These are phyloP conservation scores for Ctenochaetus hawaiiensis DNA, from an alignment of 2,797 vertebrate genomes.

Conservation along the genomic window DNA sequence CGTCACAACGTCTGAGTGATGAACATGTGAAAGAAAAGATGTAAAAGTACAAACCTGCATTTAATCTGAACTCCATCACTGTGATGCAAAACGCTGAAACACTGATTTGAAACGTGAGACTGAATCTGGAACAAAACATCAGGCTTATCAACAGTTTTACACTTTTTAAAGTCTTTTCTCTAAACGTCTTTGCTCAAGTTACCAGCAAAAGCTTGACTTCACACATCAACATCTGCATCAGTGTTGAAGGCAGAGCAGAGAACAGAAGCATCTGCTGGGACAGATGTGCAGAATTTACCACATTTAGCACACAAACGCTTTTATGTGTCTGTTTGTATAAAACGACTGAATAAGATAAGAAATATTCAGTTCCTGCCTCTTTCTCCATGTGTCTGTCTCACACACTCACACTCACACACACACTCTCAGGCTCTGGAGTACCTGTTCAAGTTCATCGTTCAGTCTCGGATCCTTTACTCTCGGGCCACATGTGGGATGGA, in stretches of 20 bases:
- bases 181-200: too few relatives aligned
- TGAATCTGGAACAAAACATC: too few relatives aligned
- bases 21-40: neutral
- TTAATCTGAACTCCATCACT: too few relatives aligned
- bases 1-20: neutral
- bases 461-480: slow-evolving; percentile 96
- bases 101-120: too few relatives aligned
- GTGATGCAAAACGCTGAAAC: too few relatives aligned
- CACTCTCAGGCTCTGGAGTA: slow-evolving; percentile 94
- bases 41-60: too few relatives aligned
- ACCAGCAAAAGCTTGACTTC: neutral
- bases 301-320: slow-evolving; percentile 36
- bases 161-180: too few relatives aligned
- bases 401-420: neutral
- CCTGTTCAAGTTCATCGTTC: slow-evolving; percentile 98
- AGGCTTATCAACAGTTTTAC: too few relatives aligned
- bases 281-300: slow-evolving; percentile 6
- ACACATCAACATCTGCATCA: too few relatives aligned
- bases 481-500: slow-evolving; percentile 97
- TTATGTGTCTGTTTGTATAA: slow-evolving; percentile 37
- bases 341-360: too few relatives aligned
- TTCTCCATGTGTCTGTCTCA: neutral
- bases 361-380: slow-evolving; percentile 28
- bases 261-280: neutral
- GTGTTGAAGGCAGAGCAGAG: too few relatives aligned